Base-by-base conservation (phyloP, 2,797 vertebrate species). In the Thaleichthys pacificus region DNA sequence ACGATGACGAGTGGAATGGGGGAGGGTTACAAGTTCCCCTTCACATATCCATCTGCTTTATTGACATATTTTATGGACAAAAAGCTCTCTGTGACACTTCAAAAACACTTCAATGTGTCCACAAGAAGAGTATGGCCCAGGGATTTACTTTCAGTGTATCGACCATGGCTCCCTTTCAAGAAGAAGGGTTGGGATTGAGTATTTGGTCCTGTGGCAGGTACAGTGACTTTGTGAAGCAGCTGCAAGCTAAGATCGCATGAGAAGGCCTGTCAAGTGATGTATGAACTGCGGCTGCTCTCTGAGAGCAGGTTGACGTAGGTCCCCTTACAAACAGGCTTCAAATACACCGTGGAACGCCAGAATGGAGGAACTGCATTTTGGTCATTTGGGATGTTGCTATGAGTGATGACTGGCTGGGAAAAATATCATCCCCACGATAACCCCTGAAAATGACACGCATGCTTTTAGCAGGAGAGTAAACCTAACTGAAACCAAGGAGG, bases 221-320 rank as follows among this genome's bases (percentile, higher is more conserved):
- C 8, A 28, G 51, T 68, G 17, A 32, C 9, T 68, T 12, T 32
- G 19, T 11, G 26, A 30, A 54, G 49, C 66, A 67, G 66, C 67
- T 57, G 54, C 28, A 14, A 14, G 54, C 54, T 22, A 61, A 66
- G 64, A 30, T 60, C 61, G 73, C 66, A 61, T 26, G n/a, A 56
- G 24, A 58, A 22, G 35, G 28, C 42, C 58, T 65, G 8, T 58
- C 68, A 24, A n/a, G 38, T 68, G 56, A 69, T 73, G 38, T 19
- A 72, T 64, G 4, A 47, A 28, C 63, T 30, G 70, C 61, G 72
- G 65, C 63, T 73, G 74, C 73, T 69, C 69, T 61, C 61, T 14
- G 17, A 51, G 5, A 51, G 26, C 67, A 58, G 57, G 58, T 62
- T 66, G 35, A 15, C 26, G 51, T n/a, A 66, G 60, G 70, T 76